Evolutionary conservation across 2,888 invertebrate species (phyloP), one percentile per base, ranked within the genome.

Genomic region (Agrotis ipsilon): DNA sequence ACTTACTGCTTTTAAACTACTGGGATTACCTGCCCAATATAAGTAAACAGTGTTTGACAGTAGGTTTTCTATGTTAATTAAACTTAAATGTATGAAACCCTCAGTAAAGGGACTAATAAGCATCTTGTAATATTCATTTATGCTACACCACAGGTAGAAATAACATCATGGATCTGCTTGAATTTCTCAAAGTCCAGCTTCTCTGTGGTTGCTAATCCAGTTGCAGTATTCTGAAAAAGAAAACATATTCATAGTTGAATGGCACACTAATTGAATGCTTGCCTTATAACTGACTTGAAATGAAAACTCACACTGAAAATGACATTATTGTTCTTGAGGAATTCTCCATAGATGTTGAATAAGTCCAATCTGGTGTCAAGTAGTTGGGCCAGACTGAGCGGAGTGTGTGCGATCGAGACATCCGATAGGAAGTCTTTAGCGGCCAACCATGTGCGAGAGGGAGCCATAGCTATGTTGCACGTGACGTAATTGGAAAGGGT

Each of bases 311-410:
- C 96, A 87, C 88, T 94, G 81, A 96, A 96, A 75, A 96, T 94
- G 66, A 96, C 92, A 68, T 96, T 94, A 80, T 96, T 94, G 70
- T 96, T 95, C 87, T 96, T 96, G 84, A 96, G 91, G 82, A 94
- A 96, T 73, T 96, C 95, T 43, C 98, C 98, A 84, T 97, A 98
- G 62, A 98, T 95, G 75, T 97, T 97, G 86, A 98, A 97, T 11
- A 97, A 92, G 80, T 97, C 97, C 0, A 96, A 96, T 75, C 96
- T 95, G 21, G 96, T 90, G 27, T 96, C 94, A 83, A 97, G 96
- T 5, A 97, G 88, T 13, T 96, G 89, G 6, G 97, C 97, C 7
- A 97, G 93, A 57, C 97, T 96, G 51, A 97, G 86, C 19, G 97
- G 94, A 1, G 97, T 97, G 86, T 97, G 97, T 7, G 97, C 96